phyloP scores from a whole-genome alignment of 2,113 vertebrate genomes.

The Podarcis cretensis region DNA sequence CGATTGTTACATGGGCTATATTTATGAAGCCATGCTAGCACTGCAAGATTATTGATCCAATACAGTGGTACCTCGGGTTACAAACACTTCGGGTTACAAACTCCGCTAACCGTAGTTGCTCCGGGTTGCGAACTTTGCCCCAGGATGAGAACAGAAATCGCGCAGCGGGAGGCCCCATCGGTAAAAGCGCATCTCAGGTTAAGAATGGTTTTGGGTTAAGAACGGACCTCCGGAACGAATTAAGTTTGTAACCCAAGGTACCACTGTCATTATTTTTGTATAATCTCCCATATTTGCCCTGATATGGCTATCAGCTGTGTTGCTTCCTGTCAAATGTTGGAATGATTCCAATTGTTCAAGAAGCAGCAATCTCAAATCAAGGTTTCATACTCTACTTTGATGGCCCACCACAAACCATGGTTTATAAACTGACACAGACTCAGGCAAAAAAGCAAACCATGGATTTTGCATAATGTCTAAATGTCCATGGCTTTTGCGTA shows the following conservation, averaged over 20 bases:
- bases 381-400: background rate
- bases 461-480: background rate
- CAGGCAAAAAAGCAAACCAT: background rate
- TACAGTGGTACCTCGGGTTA: no score
- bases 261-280: no score
- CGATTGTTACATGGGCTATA: background rate
- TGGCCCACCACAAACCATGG: background rate
- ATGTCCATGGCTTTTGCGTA: background rate
- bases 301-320: background rate
- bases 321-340: background rate
- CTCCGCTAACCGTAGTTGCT: no score
- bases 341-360: background rate
- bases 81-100: no score
- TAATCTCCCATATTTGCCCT: no score
- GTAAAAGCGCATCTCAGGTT: no score
- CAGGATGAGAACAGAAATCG: no score
- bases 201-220: no score
- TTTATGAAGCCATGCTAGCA: background rate
- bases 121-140: no score
- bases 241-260: no score
- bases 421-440: background rate
- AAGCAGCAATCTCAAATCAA: background rate
- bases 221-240: no score
- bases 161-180: no score
- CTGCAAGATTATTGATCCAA: background rate